Percentiles rank a stretch among this genome's conserved stretches.
Evolutionary conservation across 2,888 invertebrate species (phyloP).

Genomic region (Himalopsyche kuldschensis): DNA sequence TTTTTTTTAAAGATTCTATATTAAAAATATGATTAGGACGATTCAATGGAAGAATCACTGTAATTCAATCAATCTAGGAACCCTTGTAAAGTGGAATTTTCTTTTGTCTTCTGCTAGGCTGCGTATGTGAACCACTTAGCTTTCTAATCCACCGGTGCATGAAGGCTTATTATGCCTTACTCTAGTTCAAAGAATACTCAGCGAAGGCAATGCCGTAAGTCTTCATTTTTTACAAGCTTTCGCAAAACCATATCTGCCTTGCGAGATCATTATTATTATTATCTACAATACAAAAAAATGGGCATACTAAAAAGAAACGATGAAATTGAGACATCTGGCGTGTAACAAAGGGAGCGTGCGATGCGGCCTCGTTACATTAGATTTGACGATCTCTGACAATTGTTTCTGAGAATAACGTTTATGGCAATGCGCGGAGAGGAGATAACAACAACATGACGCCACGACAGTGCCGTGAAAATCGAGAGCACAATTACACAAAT

Average conservation of each 20-base stretch:
- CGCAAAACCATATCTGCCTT: background rate
- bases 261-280: background rate
- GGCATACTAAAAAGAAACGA: background rate
- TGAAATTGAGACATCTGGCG: background rate
- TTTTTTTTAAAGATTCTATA: background rate
- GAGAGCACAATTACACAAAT: background rate
- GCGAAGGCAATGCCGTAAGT: background rate
- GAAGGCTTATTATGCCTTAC: background rate
- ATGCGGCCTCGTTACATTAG: background rate
- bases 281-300: background rate
- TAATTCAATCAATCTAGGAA: background rate
- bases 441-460: background rate
- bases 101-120: background rate
- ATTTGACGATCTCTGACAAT: background rate
- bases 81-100: background rate
- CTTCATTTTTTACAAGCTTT: background rate
- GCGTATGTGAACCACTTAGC: background rate
- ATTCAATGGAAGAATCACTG: background rate
- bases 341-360: background rate
- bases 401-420: background rate
- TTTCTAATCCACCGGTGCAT: background rate
- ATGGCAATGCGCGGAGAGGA: background rate
- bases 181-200: background rate
- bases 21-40: no score
- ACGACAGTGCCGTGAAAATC: background rate